phyloP scores from a whole-genome alignment of 1,140 invertebrate genomes.

The Varroa destructor region DNA sequence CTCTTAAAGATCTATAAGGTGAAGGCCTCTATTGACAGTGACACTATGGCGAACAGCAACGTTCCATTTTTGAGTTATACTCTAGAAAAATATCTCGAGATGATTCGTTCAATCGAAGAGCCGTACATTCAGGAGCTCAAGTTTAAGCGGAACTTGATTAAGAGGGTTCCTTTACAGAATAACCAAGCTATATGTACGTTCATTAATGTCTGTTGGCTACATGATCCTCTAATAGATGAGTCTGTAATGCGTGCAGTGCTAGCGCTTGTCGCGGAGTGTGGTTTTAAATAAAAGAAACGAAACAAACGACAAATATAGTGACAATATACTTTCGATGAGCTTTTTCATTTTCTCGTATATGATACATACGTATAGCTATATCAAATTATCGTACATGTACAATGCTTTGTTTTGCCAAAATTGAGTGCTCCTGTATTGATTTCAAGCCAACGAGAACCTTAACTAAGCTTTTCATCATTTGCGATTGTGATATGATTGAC shows the following conservation, averaged over 20 bases:
- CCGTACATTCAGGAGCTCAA: not conserved
- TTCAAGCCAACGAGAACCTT: no score
- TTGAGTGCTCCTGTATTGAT: no score
- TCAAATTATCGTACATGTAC: no score
- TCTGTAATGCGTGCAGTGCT: not conserved
- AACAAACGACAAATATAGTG: no score
- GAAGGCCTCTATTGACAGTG: not conserved
- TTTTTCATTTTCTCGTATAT: no score
- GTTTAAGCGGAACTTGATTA: not conserved
- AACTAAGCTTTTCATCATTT: no score
- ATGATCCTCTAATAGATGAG: constrained; percentile 3
- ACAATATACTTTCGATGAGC: no score
- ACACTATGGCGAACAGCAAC: no score
- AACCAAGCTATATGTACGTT: not conserved
- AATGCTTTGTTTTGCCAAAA: no score
- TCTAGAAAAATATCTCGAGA: not conserved
- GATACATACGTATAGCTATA: no score
- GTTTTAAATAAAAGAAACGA: not conserved
- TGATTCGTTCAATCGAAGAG: not conserved
- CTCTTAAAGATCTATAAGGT: not conserved
- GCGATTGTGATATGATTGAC: no score
- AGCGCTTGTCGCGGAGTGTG: constrained; percentile 12
- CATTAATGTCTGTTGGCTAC: not conserved
- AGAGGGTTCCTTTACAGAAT: not conserved
- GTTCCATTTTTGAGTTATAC: not conserved